Percentiles rank a stretch among this genome's conserved stretches.
These are phyloP conservation scores for Halcyon badia DNA, from an alignment of 2,797 vertebrate genomes.

Conservation along the genomic window DNA sequence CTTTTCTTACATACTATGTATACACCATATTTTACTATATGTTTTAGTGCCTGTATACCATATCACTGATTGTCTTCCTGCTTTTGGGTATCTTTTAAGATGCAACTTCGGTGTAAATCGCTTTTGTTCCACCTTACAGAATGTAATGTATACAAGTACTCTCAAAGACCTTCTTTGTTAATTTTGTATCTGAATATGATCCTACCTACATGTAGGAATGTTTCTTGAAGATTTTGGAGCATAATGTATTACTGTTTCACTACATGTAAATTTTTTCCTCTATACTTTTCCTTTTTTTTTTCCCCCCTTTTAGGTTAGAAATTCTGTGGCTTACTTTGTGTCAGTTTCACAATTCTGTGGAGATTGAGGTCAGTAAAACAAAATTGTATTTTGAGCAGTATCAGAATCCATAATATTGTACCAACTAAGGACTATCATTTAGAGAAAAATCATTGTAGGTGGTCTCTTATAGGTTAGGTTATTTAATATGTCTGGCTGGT, in stretches of 20 bases:
- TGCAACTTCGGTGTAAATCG: neutral
- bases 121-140: neutral
- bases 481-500: neutral
- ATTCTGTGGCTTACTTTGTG: conserved; percentile 98
- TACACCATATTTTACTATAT: neutral
- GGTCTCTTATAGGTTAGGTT: neutral
- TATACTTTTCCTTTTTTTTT: neutral
- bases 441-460: neutral
- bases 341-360: conserved; percentile 94
- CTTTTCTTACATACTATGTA: neutral
- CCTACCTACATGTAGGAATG: neutral
- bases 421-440: neutral
- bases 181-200: neutral
- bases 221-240: neutral
- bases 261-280: neutral
- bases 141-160: neutral
- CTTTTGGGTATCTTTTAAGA: neutral
- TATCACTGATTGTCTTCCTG: neutral
- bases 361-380: conserved; percentile 90
- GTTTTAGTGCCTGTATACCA: neutral
- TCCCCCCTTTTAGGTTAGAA: conserved; percentile 84
- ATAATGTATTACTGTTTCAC: neutral
- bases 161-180: neutral
- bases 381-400: neutral
- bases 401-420: neutral